Evolutionary conservation across 2,113 vertebrate genomes (phyloP).

Genomic region (Charina bottae): DNA sequence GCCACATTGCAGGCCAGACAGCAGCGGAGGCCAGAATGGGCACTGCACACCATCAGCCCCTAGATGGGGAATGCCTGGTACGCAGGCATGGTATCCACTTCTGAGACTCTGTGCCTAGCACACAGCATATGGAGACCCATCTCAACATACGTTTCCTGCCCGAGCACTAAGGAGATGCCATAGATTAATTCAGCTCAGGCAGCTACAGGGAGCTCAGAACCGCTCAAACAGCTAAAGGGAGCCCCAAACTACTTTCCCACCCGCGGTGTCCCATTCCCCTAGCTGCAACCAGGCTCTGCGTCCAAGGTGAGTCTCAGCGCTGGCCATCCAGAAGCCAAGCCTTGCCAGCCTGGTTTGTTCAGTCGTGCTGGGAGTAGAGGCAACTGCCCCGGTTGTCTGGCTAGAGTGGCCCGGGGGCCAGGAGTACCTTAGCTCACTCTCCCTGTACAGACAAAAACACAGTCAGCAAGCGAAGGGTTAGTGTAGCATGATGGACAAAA

Average conservation of each 20-base stretch:
- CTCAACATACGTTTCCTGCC: background rate
- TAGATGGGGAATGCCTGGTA: constrained; percentile 7
- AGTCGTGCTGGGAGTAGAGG: constrained; percentile 71
- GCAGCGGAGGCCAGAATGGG: constrained; percentile 43
- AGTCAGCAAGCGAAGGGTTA: constrained; percentile 84
- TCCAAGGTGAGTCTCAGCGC: constrained; percentile 45
- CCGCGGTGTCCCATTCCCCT: constrained; percentile 54
- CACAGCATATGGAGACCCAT: background rate
- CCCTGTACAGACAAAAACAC: constrained; percentile 88
- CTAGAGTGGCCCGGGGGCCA: constrained; percentile 75
- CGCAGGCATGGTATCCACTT: constrained; percentile 51
- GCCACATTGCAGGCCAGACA: constrained; percentile 56
- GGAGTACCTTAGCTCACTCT: constrained; percentile 83
- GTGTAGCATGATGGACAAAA: constrained; percentile 65
- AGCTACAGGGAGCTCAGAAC: background rate
- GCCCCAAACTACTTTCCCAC: constrained; percentile 48
- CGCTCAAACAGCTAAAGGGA: constrained; percentile 32
- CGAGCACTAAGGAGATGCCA: constrained; percentile 15
- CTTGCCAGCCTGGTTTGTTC: constrained; percentile 61
- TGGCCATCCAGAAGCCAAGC: constrained; percentile 62
- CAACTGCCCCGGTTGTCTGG: constrained; percentile 74
- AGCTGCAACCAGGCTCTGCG: constrained; percentile 53
- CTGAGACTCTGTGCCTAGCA: constrained; percentile 12
- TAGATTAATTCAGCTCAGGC: constrained; percentile 10
- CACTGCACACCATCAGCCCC: constrained; percentile 1